phyloP scores from a whole-genome alignment of 2,888 invertebrate species.

The Aproaerema taeniolella region DNA sequence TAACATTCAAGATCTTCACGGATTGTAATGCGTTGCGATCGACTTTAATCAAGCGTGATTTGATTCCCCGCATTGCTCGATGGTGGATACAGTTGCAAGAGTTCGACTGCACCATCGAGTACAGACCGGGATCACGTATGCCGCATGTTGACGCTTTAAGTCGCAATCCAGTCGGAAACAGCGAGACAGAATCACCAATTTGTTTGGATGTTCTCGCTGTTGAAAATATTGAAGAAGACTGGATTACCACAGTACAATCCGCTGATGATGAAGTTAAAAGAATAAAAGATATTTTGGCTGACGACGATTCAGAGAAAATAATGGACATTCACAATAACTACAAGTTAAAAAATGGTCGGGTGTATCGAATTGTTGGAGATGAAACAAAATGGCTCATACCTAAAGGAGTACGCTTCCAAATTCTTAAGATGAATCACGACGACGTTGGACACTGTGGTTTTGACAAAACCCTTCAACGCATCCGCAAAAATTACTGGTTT shows the following conservation, averaged over 20 bases:
- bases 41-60: slow-evolving; percentile 20
- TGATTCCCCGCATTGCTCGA: no score
- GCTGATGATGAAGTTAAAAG: no score
- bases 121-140: slow-evolving; percentile 25
- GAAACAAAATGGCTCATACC: background rate
- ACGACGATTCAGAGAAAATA: background rate
- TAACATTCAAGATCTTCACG: no score
- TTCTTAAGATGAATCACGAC: slow-evolving; percentile 20
- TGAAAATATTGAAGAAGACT: slow-evolving; percentile 5
- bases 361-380: no score
- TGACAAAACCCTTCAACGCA: background rate
- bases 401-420: background rate
- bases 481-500: background rate
- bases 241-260: no score
- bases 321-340: background rate
- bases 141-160: slow-evolving; percentile 35
- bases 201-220: slow-evolving; percentile 24
- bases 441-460: slow-evolving; percentile 22
- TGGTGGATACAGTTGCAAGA: no score
- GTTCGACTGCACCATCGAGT: no score
- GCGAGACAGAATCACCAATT: no score
- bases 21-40: slow-evolving; percentile 22
- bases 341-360: slow-evolving; percentile 1
- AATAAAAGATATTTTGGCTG: background rate
- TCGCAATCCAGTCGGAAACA: no score